Base-by-base conservation (phyloP, 2,797 vertebrate genomes). In the Cichlasoma orientale region DNA sequence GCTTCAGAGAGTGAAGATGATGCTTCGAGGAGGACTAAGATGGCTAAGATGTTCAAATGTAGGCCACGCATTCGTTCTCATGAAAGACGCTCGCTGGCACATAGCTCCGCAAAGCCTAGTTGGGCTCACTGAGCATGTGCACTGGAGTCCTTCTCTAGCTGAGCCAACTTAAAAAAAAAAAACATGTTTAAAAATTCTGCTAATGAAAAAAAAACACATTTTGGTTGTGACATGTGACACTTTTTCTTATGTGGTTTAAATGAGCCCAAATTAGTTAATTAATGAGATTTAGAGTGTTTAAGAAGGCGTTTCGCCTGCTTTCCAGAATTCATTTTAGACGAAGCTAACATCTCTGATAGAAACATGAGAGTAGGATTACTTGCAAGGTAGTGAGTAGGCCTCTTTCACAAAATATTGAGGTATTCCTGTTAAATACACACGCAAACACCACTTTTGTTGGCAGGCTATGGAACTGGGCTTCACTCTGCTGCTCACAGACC, bases 401-500 rank as follows among this genome's bases (percentile, higher is more conserved):
- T 29, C 7, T 50, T 54, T 55, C 53, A 36, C n/a, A 36, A 56
- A 77, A 72, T 76, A 69, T 75, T 72, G 16, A 52, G 54, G 27
- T 58, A 33, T 75, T 75, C 29, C 56, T 59, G 77, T 68, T 84
- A 29, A 71, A 78, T 23, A 72, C 9, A 77, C 57, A 78, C 7
- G 10, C 68, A 77, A 59, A 54, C 76, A 75, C 61, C 77, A 47
- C 53, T 74, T 61, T 38, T 56, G 59, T 71, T 81, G 70, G 87
- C 89, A 87, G 83, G 81, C 78, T 89, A 89, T 91, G 69, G 83
- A 80, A 92, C 88, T 82, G 78, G 78, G 91, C 87, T 86, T 89
- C 88, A 82, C 23, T 25, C 16, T 14, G 1, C 14, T 56, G 36
- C 90, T 93, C 95, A 93, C 94, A 94, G 92, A 93, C 93, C 95